Conservation (phyloP, 1,140 invertebrate genomes). For the Cotesia typhae region DNA sequence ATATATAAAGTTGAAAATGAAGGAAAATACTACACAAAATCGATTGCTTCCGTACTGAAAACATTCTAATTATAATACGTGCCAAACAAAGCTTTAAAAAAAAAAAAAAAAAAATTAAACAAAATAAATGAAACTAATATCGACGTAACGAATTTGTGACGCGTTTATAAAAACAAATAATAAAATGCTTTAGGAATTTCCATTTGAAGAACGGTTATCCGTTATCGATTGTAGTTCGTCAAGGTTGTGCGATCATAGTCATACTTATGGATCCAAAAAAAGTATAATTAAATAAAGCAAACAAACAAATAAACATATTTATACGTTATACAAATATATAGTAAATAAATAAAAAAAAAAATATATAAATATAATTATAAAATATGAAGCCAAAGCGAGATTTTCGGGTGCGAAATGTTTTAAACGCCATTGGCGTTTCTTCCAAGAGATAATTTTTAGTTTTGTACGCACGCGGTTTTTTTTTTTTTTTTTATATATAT, state of each 20-base stretch:
- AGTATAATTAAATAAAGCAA: background rate
- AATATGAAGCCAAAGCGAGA: too few relatives aligned
- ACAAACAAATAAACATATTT: slow-evolving; percentile 11
- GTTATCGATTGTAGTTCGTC: slow-evolving; percentile 19
- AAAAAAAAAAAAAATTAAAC: slow-evolving; percentile 21
- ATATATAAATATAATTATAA: too few relatives aligned
- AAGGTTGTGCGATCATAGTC: slow-evolving; percentile 37
- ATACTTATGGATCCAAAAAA: slow-evolving; percentile 22
- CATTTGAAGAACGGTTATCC: slow-evolving; percentile 16
- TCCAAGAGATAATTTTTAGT: slow-evolving; percentile 3
- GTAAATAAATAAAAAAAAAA: background rate
- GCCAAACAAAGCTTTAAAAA: slow-evolving; percentile 61
- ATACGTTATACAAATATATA: background rate
- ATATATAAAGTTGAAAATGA: slow-evolving; percentile 19
- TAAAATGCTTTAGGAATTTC: slow-evolving; percentile 42
- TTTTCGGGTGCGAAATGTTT: background rate
- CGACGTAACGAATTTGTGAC: slow-evolving; percentile 28
- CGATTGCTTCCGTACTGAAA: slow-evolving; percentile 56
- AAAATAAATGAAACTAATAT: slow-evolving; percentile 26
- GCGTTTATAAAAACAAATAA: slow-evolving; percentile 27
- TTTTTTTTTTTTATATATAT: background rate
- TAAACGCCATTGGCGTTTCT: background rate
- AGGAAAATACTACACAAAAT: slow-evolving; percentile 47
- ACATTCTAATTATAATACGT: slow-evolving; percentile 65
- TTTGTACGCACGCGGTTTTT: background rate